A percentile compares a stretch with the other conserved stretches of the same genome.
phyloP scores from a whole-genome alignment of 2,797 vertebrate species.

The Dallia pectoralis region DNA sequence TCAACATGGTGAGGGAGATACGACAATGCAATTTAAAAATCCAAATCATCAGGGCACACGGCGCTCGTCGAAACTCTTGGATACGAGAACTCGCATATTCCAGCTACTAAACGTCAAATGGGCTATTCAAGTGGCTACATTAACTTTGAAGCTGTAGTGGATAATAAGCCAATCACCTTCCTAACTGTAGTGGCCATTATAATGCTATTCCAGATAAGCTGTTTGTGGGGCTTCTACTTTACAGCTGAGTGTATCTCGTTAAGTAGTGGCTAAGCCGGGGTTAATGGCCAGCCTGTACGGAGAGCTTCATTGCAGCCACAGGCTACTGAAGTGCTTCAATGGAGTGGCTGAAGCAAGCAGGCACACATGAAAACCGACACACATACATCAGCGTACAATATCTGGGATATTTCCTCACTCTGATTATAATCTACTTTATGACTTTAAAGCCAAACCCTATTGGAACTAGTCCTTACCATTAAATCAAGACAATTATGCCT shows the following conservation, averaged over 20 bases:
- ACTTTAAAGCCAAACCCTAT: no score
- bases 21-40: no score
- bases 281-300: conserved; percentile 45
- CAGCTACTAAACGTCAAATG: conserved; percentile 1
- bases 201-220: conserved; percentile 37
- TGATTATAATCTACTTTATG: no score
- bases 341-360: not conserved
- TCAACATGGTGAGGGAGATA: no score
- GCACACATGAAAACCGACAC: not conserved
- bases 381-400: no score
- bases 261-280: conserved; percentile 32
- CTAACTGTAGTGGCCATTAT: conserved; percentile 28
- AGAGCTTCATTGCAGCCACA: conserved; percentile 29
- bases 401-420: no score
- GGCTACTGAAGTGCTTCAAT: conserved; percentile 35
- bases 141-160: conserved; percentile 16
- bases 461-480: no score
- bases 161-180: conserved; percentile 21
- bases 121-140: conserved; percentile 6
- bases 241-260: conserved; percentile 17
- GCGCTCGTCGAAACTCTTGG: not conserved
- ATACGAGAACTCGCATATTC: not conserved
- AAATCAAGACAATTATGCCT: no score
- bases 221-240: conserved; percentile 20
- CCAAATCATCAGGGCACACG: no score